A percentile compares a stretch with the other conserved stretches of the same genome.
These are phyloP conservation scores for Neoaliturus tenellus DNA, from an alignment of 2,888 invertebrate genomes.

Conservation along the genomic window DNA sequence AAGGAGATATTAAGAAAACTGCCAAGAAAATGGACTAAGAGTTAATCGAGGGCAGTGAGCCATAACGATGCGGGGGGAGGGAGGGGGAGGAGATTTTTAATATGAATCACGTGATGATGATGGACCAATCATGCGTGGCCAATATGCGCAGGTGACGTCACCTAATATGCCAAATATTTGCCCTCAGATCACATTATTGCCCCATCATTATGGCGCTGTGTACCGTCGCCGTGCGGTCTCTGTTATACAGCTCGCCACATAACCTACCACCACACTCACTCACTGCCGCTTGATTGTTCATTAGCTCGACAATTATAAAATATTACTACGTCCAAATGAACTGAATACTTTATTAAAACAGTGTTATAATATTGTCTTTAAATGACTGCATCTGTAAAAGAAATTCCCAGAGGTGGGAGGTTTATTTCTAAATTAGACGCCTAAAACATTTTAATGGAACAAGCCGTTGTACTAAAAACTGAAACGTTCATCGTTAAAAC, in stretches of 20 bases:
- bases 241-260: neutral
- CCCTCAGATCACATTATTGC: conserved; percentile 50
- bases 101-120: conserved; percentile 40
- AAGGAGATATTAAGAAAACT: conserved; percentile 45
- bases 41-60: neutral
- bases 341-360: too few relatives aligned
- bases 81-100: conserved; percentile 34
- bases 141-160: conserved; percentile 36
- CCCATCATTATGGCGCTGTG: conserved; percentile 22
- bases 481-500: too few relatives aligned
- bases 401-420: too few relatives aligned
- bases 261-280: too few relatives aligned
- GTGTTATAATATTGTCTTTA: too few relatives aligned
- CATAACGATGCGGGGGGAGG: neutral
- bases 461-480: too few relatives aligned
- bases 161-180: conserved; percentile 50
- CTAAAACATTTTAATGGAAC: too few relatives aligned
- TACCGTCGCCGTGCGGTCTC: neutral
- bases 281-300: too few relatives aligned
- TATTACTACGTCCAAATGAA: too few relatives aligned
- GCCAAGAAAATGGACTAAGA: conserved; percentile 28
- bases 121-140: conserved; percentile 50
- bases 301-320: too few relatives aligned
- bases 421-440: too few relatives aligned
- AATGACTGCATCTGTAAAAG: too few relatives aligned